A percentile compares a stretch with the other conserved stretches of the same genome.
phyloP scores from a whole-genome alignment of 2,888 invertebrate genomes.

The Noctua fimbriata region DNA sequence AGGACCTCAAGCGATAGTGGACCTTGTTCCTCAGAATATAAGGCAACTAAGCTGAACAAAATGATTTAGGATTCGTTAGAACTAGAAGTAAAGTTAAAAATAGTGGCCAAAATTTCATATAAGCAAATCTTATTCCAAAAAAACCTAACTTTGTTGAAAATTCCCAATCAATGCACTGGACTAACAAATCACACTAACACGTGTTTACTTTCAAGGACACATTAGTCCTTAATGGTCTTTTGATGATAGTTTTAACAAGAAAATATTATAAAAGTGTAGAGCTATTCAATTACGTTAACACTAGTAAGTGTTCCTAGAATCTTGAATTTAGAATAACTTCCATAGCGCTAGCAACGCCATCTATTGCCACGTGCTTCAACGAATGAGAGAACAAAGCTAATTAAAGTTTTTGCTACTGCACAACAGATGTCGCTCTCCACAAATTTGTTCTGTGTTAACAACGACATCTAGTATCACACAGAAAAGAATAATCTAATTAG shows the following conservation, averaged over 20 bases:
- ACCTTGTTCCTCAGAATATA: slow-evolving; percentile 49
- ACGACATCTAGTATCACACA: slow-evolving; percentile 14
- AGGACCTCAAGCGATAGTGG: slow-evolving; percentile 50
- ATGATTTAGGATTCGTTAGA: neutral
- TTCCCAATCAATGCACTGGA: neutral
- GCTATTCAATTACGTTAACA: too few species aligned
- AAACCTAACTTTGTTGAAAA: neutral
- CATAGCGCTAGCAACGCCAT: slow-evolving; percentile 33
- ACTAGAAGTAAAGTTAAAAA: neutral
- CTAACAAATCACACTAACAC: neutral
- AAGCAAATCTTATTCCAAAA: neutral
- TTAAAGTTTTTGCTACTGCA: slow-evolving; percentile 64
- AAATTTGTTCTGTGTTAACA: fast-evolving
- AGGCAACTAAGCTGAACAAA: neutral
- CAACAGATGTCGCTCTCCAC: slow-evolving; percentile 66
- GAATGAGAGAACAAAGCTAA: neutral
- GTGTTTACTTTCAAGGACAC: neutral
- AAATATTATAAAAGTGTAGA: neutral
- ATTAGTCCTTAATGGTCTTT: neutral
- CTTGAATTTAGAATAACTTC: slow-evolving; percentile 1
- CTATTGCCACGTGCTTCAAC: slow-evolving; percentile 33
- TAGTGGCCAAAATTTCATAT: too few species aligned
- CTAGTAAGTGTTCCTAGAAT: neutral
- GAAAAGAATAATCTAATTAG: neutral
- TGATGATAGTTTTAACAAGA: neutral